These are phyloP conservation scores for Megalops atlanticus DNA, from an alignment of 2,113 vertebrate genomes.

Conservation along the genomic window DNA sequence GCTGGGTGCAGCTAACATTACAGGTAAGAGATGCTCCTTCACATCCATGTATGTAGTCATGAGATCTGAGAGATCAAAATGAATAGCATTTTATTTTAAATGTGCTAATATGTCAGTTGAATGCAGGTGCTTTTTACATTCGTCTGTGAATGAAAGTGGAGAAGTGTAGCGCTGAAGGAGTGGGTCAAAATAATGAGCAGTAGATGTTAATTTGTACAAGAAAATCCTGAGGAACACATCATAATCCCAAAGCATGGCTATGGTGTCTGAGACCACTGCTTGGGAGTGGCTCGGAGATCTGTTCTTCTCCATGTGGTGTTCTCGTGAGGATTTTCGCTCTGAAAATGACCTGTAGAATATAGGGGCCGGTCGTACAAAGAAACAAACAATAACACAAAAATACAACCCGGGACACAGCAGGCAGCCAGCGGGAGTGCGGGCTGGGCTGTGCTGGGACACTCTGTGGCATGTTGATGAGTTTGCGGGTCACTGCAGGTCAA, in stretches of 20 bases:
- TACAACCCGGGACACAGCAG: background rate
- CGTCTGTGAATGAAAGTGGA: too few relatives aligned
- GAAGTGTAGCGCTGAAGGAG: too few relatives aligned
- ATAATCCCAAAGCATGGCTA: too few relatives aligned
- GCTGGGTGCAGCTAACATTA: constrained; percentile 83
- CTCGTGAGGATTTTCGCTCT: too few relatives aligned
- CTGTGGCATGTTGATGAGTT: constrained; percentile 74
- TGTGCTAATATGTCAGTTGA: too few relatives aligned
- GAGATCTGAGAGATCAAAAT: background rate
- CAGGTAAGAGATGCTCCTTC: constrained; percentile 66
- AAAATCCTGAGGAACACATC: too few relatives aligned
- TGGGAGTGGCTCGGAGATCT: too few relatives aligned
- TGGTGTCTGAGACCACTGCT: too few relatives aligned
- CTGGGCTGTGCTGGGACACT: constrained; percentile 58
- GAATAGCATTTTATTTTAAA: background rate
- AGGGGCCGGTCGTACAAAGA: background rate
- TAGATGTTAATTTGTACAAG: too few relatives aligned
- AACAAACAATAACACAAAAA: constrained; percentile 11
- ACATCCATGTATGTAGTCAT: background rate
- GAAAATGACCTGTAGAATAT: background rate
- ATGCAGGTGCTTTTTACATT: background rate
- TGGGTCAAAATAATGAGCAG: too few relatives aligned
- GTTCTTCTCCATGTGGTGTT: too few relatives aligned
- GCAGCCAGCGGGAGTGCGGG: background rate
- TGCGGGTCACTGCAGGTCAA: constrained; percentile 70